These are phyloP conservation scores for Leptopilina myrica DNA, from an alignment of 2,888 invertebrate species.

Conservation along the genomic window DNA sequence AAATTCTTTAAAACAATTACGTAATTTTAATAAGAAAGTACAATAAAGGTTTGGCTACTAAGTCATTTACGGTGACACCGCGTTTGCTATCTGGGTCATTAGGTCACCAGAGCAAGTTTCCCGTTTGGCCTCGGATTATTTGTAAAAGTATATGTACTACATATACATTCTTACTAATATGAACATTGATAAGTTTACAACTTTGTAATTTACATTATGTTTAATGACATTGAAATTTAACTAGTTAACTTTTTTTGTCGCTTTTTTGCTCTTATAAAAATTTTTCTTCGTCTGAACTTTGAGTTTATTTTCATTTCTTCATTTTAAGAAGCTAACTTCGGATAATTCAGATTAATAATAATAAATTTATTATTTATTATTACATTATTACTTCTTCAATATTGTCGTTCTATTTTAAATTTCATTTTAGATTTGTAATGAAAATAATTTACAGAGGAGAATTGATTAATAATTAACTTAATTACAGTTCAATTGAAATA, in stretches of 20 bases:
- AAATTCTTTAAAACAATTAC: conserved; percentile 10
- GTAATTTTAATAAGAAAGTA: conserved; percentile 42
- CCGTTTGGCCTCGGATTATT: conserved; percentile 65
- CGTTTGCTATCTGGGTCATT: conserved; percentile 69
- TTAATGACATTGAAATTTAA: conserved; percentile 9
- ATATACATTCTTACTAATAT: conserved; percentile 9
- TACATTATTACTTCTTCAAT: no score
- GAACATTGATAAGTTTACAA: conserved; percentile 8
- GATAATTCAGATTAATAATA: no score
- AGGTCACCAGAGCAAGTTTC: conserved; percentile 71
- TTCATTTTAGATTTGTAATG: no score
- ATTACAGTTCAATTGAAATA: no score
- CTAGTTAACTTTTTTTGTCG: not conserved
- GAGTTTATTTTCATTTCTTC: not conserved
- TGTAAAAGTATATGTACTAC: conserved; percentile 27
- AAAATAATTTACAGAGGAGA: no score
- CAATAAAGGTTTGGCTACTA: conserved; percentile 27
- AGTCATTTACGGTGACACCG: conserved; percentile 52
- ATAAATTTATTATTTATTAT: no score
- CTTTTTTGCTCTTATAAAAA: not conserved
- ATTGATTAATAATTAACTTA: no score
- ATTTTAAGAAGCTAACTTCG: no score
- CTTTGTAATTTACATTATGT: conserved; percentile 5
- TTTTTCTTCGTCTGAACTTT: not conserved
- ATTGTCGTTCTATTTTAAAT: no score